Evolutionary conservation across 2,797 vertebrate species (phyloP).

Genomic region (Gymnothorax javanicus): DNA sequence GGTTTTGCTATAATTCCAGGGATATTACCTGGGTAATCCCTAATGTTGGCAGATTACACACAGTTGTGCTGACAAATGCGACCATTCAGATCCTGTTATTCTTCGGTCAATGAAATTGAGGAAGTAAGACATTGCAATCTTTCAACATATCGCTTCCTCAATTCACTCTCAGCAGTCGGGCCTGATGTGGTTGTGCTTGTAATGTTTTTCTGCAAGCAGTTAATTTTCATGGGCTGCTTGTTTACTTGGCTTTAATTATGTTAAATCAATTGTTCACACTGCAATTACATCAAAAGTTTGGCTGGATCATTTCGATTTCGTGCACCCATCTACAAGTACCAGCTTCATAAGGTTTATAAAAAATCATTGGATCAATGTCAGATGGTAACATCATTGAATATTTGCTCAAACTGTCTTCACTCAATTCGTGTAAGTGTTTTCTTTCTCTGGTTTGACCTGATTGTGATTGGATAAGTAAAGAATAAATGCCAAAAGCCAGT

Average conservation of each 20-base stretch:
- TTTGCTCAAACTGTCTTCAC: slow-evolving; percentile 9
- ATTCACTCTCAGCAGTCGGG: background rate
- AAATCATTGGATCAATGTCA: background rate
- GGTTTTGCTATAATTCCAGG: background rate
- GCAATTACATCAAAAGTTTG: background rate
- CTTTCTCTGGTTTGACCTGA: background rate
- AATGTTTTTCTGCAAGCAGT: background rate
- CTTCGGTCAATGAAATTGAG: background rate
- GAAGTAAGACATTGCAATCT: background rate
- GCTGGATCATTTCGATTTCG: background rate
- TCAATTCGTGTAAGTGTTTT: background rate
- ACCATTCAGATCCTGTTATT: background rate
- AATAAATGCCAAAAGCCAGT: slow-evolving; percentile 24
- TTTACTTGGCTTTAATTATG: background rate
- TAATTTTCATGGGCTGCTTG: background rate
- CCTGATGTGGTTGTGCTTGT: background rate
- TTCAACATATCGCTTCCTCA: background rate
- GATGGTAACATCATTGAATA: slow-evolving; percentile 1
- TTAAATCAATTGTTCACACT: background rate
- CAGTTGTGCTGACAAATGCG: background rate
- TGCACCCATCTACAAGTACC: background rate
- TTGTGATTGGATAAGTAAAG: slow-evolving; percentile 15
- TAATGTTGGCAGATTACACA: background rate
- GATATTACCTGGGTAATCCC: background rate
- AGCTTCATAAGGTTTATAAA: background rate